Base-by-base conservation (phyloP, 2,113 vertebrate species). In the Hippocampus mohnikei region DNA sequence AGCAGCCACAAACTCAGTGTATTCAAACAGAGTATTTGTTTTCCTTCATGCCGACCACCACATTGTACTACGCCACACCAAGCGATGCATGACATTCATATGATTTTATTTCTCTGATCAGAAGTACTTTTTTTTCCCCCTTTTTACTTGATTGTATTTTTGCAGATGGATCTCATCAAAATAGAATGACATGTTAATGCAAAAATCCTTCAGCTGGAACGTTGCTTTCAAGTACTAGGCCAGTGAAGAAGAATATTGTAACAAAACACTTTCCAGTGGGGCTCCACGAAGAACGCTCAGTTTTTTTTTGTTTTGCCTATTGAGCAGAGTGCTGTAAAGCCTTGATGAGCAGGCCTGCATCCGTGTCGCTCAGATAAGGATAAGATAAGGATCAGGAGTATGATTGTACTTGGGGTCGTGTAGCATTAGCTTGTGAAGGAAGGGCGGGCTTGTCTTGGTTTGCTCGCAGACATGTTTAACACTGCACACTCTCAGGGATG, bases 141-240 rank as follows among this genome's bases (percentile, higher is more conserved):
- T n/a, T 66, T 50, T 61, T n/a, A 71, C 46, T 71, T 74, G 71
- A 77, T 67, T 83, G 85, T 84, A 66, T 83, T 85, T 85, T 82
- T 85, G 88, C 91, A 92, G 82, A 88, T 92, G 91, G 91, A 90
- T 87, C 81, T 86, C 87, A 90, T 91, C 88, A 91, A 75, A 86
- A 79, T 79, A 74, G 79, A 87, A 85, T 74, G 81, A 86, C 83
- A 83, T 91, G 90, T 91, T 92, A 90, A 91, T 89, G 83, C 83
- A 73, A 87, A 74, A 78, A 85, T 74, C 90, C 82, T 84, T 91
- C 87, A 91, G 84, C 89, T 91, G 90, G 86, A 91, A 90, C 89
- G 84, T 82, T 87, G 83, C 87, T 87, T 89, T 87, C 75, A 69
- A 82, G 82, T 64, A 11, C 59, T 68, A 74, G 78, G 48, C 77